phyloP scores from a whole-genome alignment of 2,113 vertebrate species.

The Callithrix jacchus region DNA sequence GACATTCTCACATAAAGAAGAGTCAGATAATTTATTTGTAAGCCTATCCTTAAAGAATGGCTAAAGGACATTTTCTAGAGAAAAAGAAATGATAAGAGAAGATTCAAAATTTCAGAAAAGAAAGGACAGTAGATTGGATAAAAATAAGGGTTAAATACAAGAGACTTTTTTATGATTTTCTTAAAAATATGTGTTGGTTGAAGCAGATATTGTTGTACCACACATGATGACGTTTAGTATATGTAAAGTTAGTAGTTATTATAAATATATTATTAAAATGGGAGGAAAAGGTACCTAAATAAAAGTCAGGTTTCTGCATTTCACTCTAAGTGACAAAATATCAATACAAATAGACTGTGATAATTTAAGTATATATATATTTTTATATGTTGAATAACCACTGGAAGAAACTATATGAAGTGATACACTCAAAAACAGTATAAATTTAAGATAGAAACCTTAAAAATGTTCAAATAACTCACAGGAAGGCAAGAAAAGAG shows the following conservation, averaged over 20 bases:
- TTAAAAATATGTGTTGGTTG: neutral
- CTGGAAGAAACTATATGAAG: neutral
- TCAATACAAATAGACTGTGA: neutral
- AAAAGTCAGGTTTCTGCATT: neutral
- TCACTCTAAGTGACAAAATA: neutral
- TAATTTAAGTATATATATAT: neutral
- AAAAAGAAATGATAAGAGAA: neutral
- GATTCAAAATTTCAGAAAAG: neutral
- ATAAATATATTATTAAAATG: neutral
- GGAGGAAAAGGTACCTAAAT: neutral
- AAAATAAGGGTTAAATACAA: neutral
- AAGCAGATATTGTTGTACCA: neutral
- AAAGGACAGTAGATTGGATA: neutral
- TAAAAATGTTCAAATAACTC: neutral
- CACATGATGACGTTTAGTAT: neutral
- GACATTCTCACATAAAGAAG: neutral
- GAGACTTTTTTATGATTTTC: neutral
- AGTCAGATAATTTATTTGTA: neutral
- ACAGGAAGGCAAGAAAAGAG: neutral
- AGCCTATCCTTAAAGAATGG: neutral
- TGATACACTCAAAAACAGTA: neutral
- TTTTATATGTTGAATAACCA: neutral
- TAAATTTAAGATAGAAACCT: neutral
- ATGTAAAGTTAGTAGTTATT: neutral
- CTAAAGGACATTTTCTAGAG: neutral